phyloP scores from a whole-genome alignment of 2,113 vertebrate genomes.

The Suncus etruscus region DNA sequence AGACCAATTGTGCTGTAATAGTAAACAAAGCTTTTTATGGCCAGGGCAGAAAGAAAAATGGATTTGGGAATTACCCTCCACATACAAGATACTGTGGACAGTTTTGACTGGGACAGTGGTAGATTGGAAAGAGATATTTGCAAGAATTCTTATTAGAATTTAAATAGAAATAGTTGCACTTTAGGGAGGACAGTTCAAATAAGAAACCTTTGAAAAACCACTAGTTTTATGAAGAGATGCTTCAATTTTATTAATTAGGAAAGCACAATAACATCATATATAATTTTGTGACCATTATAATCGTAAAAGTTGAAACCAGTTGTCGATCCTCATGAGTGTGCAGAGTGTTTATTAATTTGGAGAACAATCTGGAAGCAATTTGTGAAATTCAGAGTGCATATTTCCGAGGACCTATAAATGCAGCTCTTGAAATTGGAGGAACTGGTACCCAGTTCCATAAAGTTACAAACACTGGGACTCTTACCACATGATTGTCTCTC shows the following conservation, averaged over 20 bases:
- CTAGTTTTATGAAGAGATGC: slow-evolving; percentile 45
- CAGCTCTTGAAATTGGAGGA: background rate
- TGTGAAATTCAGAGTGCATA: slow-evolving; percentile 31
- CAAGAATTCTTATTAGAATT: background rate
- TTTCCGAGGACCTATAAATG: slow-evolving; percentile 27
- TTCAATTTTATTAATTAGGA: background rate
- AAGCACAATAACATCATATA: slow-evolving; percentile 52
- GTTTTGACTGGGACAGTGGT: background rate
- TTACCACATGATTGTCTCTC: background rate
- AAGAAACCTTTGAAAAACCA: background rate
- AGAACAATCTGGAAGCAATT: slow-evolving; percentile 65
- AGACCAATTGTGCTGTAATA: background rate
- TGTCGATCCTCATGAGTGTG: background rate
- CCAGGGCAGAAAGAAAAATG: slow-evolving; percentile 16
- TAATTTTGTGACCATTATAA: slow-evolving; percentile 38
- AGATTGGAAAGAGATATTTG: background rate
- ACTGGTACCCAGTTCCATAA: background rate
- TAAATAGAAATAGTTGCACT: background rate
- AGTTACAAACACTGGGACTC: background rate
- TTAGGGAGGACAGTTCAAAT: background rate
- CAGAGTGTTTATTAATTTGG: slow-evolving; percentile 18
- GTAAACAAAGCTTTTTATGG: slow-evolving; percentile 5
- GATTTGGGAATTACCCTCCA: background rate
- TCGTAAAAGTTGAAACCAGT: slow-evolving; percentile 19
- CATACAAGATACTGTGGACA: background rate